A percentile compares a stretch with the other conserved stretches of the same genome.
These are phyloP conservation scores for Lasioglossum figueresi DNA, from an alignment of 2,888 invertebrate genomes.

Conservation along the genomic window DNA sequence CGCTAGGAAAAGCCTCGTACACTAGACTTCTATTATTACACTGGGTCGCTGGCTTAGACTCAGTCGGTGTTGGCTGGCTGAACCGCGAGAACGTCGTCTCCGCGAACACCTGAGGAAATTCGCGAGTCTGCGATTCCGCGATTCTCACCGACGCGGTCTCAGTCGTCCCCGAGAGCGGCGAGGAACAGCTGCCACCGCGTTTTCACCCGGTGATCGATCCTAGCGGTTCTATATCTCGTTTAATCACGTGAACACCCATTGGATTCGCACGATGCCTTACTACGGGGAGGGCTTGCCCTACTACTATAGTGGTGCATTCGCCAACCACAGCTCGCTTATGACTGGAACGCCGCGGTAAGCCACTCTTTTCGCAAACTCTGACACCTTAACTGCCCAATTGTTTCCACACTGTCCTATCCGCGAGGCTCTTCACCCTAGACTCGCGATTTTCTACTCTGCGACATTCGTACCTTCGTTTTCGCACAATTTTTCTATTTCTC, in stretches of 20 bases:
- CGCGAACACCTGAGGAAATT: slow-evolving; percentile 77
- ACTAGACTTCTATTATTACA: slow-evolving; percentile 83
- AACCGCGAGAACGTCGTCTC: slow-evolving; percentile 81
- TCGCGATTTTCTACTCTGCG: neutral
- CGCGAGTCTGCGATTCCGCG: slow-evolving; percentile 53
- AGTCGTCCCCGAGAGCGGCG: slow-evolving; percentile 43
- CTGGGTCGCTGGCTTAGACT: slow-evolving; percentile 82
- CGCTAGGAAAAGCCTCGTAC: slow-evolving; percentile 79
- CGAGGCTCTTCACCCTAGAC: neutral
- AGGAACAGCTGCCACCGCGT: slow-evolving; percentile 21
- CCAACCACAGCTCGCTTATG: slow-evolving; percentile 83
- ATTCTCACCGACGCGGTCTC: slow-evolving; percentile 30
- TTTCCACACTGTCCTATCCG: neutral
- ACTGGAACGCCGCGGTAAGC: slow-evolving; percentile 81
- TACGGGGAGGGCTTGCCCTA: slow-evolving; percentile 80
- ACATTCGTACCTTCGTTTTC: neutral
- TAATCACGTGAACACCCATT: neutral
- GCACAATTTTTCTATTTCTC: neutral
- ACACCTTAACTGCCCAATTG: neutral
- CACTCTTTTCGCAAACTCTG: neutral
- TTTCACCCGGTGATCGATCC: neutral
- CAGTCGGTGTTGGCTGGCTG: slow-evolving; percentile 83
- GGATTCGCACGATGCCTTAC: slow-evolving; percentile 77
- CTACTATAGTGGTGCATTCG: slow-evolving; percentile 78
- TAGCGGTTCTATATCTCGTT: neutral